Percentiles rank a stretch among this genome's conserved stretches.
Evolutionary conservation across 2,797 vertebrate species (phyloP).

Genomic region (Neosilurus hyrtlii): DNA sequence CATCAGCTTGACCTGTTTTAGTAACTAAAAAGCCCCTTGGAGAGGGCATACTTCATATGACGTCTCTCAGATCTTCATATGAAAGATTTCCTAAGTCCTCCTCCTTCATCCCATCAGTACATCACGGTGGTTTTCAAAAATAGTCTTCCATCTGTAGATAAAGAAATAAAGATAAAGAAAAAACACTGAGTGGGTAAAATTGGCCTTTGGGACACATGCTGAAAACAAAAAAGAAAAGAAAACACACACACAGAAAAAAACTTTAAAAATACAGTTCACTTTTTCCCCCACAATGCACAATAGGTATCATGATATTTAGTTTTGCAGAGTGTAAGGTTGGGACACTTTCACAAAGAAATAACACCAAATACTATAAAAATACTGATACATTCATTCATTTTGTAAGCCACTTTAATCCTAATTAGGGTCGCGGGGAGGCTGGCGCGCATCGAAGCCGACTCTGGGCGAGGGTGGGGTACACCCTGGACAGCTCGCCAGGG

Average conservation of each 20-base stretch:
- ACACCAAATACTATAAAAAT: neutral
- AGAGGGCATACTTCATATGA: constrained; percentile 77
- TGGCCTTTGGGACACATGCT: neutral
- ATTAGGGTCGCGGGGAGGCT: too few species aligned
- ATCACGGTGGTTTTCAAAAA: constrained; percentile 99
- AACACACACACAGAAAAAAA: too few species aligned
- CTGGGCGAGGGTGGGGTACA: too few species aligned
- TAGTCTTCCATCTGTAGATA: constrained; percentile 94
- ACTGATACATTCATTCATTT: too few species aligned
- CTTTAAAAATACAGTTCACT: too few species aligned
- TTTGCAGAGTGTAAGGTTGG: neutral
- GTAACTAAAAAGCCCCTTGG: constrained; percentile 68
- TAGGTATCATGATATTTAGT: neutral
- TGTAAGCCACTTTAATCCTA: too few species aligned
- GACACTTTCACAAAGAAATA: neutral
- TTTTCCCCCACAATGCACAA: neutral
- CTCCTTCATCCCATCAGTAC: constrained; percentile 82
- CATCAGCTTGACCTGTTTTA: constrained; percentile 73
- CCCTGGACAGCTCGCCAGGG: too few species aligned
- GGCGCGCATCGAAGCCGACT: too few species aligned
- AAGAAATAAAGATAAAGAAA: constrained; percentile 47
- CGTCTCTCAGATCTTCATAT: constrained; percentile 73
- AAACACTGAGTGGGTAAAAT: neutral
- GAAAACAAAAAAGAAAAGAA: neutral
- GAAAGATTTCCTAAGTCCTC: constrained; percentile 71